Evolutionary conservation across 2,888 invertebrate species (phyloP).

Genomic region (Didymodactylos carnosus): DNA sequence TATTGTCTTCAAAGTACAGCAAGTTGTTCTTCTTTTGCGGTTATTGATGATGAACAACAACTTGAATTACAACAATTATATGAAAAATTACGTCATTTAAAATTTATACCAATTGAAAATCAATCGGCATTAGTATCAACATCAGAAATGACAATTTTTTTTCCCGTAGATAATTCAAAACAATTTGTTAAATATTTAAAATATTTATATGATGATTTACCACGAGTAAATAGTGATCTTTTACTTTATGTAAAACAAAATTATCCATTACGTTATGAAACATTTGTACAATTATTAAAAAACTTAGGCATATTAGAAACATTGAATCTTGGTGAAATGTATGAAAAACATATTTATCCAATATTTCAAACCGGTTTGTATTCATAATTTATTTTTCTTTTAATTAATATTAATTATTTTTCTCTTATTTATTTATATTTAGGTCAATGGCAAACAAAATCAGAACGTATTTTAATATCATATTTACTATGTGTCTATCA

Average conservation of each 20-base stretch:
- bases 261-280: not conserved
- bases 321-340: conserved; percentile 17
- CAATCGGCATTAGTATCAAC: conserved; percentile 21
- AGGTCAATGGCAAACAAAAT: not conserved
- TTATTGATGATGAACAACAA: no score
- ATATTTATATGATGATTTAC: not conserved
- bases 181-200: not conserved
- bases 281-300: conserved; percentile 19
- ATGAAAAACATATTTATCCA: not conserved
- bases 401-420: no score
- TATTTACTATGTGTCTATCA: not conserved
- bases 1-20: no score
- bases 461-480: not conserved
- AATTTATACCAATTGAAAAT: conserved; percentile 24
- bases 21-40: no score
- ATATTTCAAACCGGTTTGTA: not conserved
- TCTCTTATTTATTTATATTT: no score
- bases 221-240: not conserved
- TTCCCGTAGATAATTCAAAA: not conserved
- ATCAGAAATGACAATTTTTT: conserved; percentile 24
- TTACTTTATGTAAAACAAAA: not conserved
- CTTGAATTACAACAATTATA: no score
- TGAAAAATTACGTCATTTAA: no score
- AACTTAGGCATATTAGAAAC: conserved; percentile 22
- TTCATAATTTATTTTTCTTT: no score